Evolutionary conservation across 2,888 invertebrate genomes (phyloP).

Genomic region (Drosophila hamatofila): DNA sequence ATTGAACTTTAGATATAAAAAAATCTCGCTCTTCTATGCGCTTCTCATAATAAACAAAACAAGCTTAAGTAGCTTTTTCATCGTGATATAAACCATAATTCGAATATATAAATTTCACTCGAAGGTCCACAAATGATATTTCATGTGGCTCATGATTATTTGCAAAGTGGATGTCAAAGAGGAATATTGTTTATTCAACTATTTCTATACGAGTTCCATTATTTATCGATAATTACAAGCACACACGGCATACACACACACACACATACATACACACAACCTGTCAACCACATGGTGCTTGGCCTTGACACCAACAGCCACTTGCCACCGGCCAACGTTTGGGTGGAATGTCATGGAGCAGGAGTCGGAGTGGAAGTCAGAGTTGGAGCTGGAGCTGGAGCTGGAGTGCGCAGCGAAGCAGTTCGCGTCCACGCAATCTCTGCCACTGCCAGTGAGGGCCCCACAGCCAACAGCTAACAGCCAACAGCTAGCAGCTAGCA

Average conservation of each 20-base stretch:
- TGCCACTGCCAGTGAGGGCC: slow-evolving; percentile 15
- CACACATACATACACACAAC: slow-evolving; percentile 9
- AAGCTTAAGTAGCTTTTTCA: not conserved
- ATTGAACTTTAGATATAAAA: not conserved
- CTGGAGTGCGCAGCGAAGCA: slow-evolving; percentile 2
- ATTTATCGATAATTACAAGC: slow-evolving; percentile 59
- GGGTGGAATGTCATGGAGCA: slow-evolving; percentile 1
- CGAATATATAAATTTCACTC: not conserved
- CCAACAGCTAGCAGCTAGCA: too few relatives aligned
- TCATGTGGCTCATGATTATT: not conserved
- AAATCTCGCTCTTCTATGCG: not conserved
- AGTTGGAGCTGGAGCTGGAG: slow-evolving; percentile 4
- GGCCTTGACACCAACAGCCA: slow-evolving; percentile 62
- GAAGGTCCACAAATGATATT: not conserved
- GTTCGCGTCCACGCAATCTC: slow-evolving; percentile 15
- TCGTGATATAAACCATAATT: not conserved
- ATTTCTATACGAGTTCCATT: slow-evolving; percentile 30
- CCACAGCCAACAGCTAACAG: not conserved
- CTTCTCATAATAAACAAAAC: not conserved
- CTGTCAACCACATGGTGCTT: slow-evolving; percentile 41
- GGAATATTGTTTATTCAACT: slow-evolving; percentile 3
- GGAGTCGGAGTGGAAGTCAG: not conserved
- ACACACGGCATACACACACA: slow-evolving; percentile 3
- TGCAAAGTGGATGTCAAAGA: not conserved
- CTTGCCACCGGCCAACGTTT: slow-evolving; percentile 9